These are phyloP conservation scores for Semibalanus balanoides DNA, from an alignment of 1,140 invertebrate genomes.

Conservation along the genomic window DNA sequence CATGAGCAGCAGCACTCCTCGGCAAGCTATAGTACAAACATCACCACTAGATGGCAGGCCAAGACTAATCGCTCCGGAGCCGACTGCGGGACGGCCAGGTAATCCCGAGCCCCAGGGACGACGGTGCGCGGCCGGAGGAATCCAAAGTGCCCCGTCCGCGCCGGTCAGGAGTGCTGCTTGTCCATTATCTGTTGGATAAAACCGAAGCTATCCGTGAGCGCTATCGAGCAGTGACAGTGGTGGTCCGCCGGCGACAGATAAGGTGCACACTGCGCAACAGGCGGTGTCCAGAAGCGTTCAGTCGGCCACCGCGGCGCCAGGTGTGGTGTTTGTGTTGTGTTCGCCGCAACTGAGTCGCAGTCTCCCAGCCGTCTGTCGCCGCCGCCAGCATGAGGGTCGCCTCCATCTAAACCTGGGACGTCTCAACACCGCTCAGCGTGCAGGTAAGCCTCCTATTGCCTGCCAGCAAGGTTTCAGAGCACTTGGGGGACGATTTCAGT, in stretches of 20 bases:
- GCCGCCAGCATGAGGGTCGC: neutral
- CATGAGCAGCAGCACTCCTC: too few relatives aligned
- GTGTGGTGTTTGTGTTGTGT: neutral
- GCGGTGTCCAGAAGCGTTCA: neutral
- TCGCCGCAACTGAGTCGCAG: neutral
- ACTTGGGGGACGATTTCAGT: too few relatives aligned
- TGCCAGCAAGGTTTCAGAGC: too few relatives aligned
- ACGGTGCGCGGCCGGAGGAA: conserved; percentile 12
- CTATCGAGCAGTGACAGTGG: neutral
- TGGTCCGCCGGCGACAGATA: neutral
- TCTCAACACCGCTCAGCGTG: too few relatives aligned
- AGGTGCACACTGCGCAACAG: neutral
- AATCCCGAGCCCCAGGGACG: conserved; percentile 14
- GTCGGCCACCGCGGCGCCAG: neutral
- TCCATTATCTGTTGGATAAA: conserved; percentile 10
- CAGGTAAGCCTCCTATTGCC: too few relatives aligned
- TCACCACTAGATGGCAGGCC: conserved; percentile 4
- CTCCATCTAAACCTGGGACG: neutral
- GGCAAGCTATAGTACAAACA: neutral
- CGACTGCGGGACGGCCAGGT: neutral
- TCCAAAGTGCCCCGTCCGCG: conserved; percentile 1
- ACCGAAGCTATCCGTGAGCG: neutral
- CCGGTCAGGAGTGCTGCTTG: conserved; percentile 10
- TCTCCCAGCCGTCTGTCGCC: neutral
- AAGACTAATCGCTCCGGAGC: conserved; percentile 5